Evolutionary conservation across 2,113 vertebrate genomes (phyloP).

Genomic region (Melanerpes aurifrons): DNA sequence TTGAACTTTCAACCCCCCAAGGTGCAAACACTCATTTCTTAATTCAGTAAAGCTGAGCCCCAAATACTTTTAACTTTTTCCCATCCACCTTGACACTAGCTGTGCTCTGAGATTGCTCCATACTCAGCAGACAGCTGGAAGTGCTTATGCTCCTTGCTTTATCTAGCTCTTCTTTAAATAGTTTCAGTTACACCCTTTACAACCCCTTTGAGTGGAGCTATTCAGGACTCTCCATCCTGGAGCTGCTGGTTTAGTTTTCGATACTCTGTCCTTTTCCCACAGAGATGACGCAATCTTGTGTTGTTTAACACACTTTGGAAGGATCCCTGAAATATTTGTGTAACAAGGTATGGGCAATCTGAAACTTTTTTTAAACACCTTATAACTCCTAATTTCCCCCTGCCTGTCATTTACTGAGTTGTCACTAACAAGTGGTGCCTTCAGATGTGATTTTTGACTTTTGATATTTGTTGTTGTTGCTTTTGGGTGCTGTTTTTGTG

Average conservation of each 20-base stretch:
- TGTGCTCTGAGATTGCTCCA: not conserved
- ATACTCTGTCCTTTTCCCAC: not conserved
- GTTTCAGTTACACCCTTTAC: not conserved
- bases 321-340: not conserved
- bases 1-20: not conserved
- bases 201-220: fast-evolving
- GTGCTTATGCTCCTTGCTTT: not conserved
- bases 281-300: not conserved
- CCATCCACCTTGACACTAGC: not conserved
- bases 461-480: not conserved
- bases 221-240: not conserved
- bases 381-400: not conserved
- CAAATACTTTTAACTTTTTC: not conserved
- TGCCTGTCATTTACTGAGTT: not conserved
- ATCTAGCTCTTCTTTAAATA: not conserved
- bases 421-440: not conserved
- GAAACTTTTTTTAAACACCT: not conserved
- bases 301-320: not conserved
- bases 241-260: not conserved
- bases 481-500: not conserved
- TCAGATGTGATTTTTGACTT: not conserved
- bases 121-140: not conserved
- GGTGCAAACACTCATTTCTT: not conserved
- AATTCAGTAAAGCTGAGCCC: not conserved
- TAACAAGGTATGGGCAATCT: not conserved